Conservation (phyloP, 2,797 vertebrate genomes). For the Lepilemur septentrionalis region DNA sequence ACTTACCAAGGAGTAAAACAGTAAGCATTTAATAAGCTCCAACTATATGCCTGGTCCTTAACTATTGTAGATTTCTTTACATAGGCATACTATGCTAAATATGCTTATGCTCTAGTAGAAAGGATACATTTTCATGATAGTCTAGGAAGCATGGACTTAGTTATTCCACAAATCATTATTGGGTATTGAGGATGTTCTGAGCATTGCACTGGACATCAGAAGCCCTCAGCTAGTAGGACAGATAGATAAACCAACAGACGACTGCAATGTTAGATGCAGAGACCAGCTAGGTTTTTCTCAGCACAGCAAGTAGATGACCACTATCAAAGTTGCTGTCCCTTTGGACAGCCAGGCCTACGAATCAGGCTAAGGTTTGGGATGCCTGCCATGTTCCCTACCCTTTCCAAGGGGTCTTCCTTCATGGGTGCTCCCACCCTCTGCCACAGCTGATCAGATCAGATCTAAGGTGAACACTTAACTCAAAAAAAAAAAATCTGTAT, state of each 20-base stretch:
- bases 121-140: neutral
- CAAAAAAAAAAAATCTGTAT: neutral
- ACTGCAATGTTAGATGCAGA: neutral
- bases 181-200: neutral
- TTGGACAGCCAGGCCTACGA: neutral
- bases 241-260: neutral
- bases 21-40: conserved; percentile 40
- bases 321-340: neutral
- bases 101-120: neutral
- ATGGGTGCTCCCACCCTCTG: neutral
- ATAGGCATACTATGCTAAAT: neutral
- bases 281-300: neutral
- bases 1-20: conserved; percentile 14
- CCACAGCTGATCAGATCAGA: neutral
- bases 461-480: neutral
- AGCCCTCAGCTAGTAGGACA: neutral
- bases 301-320: neutral
- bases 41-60: neutral
- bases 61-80: neutral
- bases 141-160: neutral
- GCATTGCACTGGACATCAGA: neutral
- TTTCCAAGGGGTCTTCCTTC: neutral
- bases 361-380: neutral
- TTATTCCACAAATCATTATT: conserved; percentile 1
- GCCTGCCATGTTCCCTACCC: neutral